Evolutionary conservation across 2,113 vertebrate species (phyloP), one percentile per base, ranked within the genome.

Genomic region (Cranoglanis bouderius): DNA sequence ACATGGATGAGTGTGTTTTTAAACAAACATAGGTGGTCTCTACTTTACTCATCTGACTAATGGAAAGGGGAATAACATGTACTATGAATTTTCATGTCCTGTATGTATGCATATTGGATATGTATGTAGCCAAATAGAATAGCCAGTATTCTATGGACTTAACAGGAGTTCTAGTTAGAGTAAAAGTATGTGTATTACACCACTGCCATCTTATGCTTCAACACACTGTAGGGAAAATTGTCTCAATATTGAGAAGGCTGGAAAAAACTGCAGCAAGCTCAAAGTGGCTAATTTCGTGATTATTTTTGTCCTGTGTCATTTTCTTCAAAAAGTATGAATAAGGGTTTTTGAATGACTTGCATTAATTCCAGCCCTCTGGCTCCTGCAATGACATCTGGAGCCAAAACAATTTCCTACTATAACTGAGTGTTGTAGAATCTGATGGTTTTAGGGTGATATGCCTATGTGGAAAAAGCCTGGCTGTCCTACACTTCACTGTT

Each of bases 331-430:
- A 82, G 61, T 29, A 32, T 65, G 18, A 78, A 87, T 53, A 40
- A 78, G 38, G 26, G 5, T 9, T 49, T 77, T 87, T 81, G 19
- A 65, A 51, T 81, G 24, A 49, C 21, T 87, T 67, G 55, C 55
- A 43, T 87, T 43, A 43, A 87, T 65, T 80, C 57, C 19, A 21
- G 32, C 8, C 26, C 24, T 61, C 13, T 49, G 81, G 81, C 87
- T 84, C 18, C 87, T 84, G 51, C 65, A 59, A 3, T 88, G 87
- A 82, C 46, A 70, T n/a, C 78, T 55, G 81, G 65, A 82, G 46
- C 65, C 51, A 75, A 84, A 75, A 57, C 81, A 72, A 59, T 83
- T 88, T 77, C 53, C 74, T 72, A 63, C 18, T 51, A 51, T 38
- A 87, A 82, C 61, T 55, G 59, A 70, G 40, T 24, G 81, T 38